Base-by-base conservation (phyloP, 2,888 invertebrate genomes). In the Hedychridium roseum region DNA sequence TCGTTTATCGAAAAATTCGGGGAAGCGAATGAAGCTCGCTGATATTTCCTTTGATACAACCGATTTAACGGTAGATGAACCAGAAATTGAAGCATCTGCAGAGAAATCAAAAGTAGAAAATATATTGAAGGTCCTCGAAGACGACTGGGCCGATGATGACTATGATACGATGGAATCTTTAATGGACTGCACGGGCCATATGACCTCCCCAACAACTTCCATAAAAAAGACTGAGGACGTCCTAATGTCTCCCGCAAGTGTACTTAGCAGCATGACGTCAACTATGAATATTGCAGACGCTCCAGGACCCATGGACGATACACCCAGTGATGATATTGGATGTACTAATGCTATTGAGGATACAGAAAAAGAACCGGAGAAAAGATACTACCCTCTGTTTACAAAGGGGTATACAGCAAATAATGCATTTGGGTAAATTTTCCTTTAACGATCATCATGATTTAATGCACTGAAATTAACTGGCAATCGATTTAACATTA, bases 241-340 rank as follows among this genome's bases (percentile, higher is more conserved):
- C 1, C 57, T 60, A 6, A 68, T 83, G 66, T 83, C 83, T 2
- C 82, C 83, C 2, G 81, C 81, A 4, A 82, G 81, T 21, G 81
- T 82, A 59, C 80, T 84, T 62, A 78, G 78, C 54, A 80, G 79
- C 54, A 82, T 83, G 79, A 80, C 83, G 2, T 83, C 82, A 1
- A 80, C 80, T 4, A 80, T 81, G 73, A 82, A 82, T 43, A 82
- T 83, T n/a, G 76, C 80, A 54, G 79, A 79, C 40, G 43, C 20
- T 14, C 59, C 40, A 32, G 40, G 38, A 39, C 26, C 48, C 46
- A 51, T 43, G 17, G 49, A 58, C 40, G 57, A 62, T 60, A 39
- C 43, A 52, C 31, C 31, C 30, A 45, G 47, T 6, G 48, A 64
- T 15, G 31, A 50, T 43, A 57, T 57, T 37, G 52, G 65, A 46